These are phyloP conservation scores for Ascidia mentula DNA, from an alignment of 23 tunicate species.

Conservation along the genomic window DNA sequence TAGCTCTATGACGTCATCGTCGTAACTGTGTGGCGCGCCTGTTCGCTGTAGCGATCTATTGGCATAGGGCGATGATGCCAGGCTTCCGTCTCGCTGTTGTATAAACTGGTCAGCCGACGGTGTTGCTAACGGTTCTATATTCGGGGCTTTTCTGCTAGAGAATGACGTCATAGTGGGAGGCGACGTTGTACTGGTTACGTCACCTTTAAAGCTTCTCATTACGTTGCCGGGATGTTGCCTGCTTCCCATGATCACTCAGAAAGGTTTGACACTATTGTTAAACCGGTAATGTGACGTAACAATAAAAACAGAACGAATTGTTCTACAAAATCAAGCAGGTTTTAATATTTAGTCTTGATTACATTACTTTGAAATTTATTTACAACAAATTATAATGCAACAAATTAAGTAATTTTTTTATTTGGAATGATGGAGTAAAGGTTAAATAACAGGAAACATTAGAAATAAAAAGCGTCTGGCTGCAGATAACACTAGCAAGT, in stretches of 20 bases:
- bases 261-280: too few species aligned
- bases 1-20: constrained; percentile 8
- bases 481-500: too few species aligned
- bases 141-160: background rate
- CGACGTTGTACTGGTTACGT: background rate
- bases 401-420: too few species aligned
- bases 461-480: too few species aligned
- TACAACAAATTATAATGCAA: too few species aligned
- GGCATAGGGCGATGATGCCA: constrained; percentile 13
- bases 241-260: background rate
- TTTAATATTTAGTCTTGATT: background rate
- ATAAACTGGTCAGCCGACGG: background rate
- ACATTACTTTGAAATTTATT: too few species aligned
- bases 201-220: constrained; percentile 15
- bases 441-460: too few species aligned
- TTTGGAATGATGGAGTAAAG: too few species aligned
- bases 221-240: background rate
- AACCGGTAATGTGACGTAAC: too few species aligned
- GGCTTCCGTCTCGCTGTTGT: constrained; percentile 3
- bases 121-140: background rate
- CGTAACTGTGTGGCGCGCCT: constrained; percentile 11
- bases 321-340: background rate
- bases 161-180: constrained; percentile 1
- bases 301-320: background rate
- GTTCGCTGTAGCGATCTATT: constrained; percentile 21